Conservation (phyloP, 2,797 vertebrate genomes). For the Urocyon cinereoargenteus region DNA sequence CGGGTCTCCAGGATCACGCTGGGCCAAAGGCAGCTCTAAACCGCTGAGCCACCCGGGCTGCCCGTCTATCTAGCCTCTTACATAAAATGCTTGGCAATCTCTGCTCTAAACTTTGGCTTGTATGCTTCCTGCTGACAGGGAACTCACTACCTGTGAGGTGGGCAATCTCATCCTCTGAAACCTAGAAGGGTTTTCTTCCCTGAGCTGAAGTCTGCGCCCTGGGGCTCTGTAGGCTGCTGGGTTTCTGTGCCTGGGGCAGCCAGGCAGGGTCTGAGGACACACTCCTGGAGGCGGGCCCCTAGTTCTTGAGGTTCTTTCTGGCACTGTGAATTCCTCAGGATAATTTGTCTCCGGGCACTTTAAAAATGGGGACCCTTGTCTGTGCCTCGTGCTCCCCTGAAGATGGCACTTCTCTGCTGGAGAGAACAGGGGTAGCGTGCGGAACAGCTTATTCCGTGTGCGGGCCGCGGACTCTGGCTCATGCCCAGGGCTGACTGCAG, state of each 20-base stretch:
- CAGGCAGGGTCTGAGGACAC: not conserved
- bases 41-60: not conserved
- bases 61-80: not conserved
- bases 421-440: not conserved
- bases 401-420: not conserved
- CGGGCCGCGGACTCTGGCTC: not conserved
- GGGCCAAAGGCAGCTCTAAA: no score
- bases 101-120: not conserved
- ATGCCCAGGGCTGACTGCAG: not conserved
- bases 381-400: not conserved
- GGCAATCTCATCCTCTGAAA: not conserved
- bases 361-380: not conserved
- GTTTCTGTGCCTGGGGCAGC: not conserved
- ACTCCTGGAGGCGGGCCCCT: not conserved
- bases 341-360: not conserved
- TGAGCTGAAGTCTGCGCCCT: not conserved
- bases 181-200: not conserved
- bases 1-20: no score
- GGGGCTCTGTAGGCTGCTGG: not conserved
- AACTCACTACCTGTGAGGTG: not conserved
- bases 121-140: not conserved
- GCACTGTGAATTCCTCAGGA: not conserved
- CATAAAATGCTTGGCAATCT: not conserved
- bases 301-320: not conserved
- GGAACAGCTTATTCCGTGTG: not conserved